Evolutionary conservation across 2,797 vertebrate genomes (phyloP).

Genomic region (Myotis findleyi): DNA sequence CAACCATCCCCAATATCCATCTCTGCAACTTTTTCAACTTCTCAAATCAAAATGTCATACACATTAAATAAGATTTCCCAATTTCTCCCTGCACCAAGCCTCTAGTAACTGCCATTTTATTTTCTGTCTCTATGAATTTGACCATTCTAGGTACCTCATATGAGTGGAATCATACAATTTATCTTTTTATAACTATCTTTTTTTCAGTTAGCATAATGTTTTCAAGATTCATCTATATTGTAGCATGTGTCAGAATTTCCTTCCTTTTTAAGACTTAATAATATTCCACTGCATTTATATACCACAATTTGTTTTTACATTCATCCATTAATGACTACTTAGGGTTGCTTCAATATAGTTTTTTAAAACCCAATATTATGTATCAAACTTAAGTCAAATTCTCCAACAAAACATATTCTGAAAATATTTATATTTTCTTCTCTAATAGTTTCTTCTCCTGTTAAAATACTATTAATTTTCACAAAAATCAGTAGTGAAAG

Average conservation of each 20-base stretch:
- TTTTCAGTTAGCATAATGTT: background rate
- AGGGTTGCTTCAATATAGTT: background rate
- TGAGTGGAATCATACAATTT: background rate
- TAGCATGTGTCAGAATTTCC: background rate
- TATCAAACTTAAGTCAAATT: conserved; percentile 45
- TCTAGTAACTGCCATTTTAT: background rate
- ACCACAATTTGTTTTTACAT: background rate
- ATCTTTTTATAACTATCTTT: background rate
- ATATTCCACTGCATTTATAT: background rate
- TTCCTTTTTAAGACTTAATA: background rate
- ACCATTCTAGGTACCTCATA: background rate
- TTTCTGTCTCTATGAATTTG: background rate
- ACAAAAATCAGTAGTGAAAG: conserved; percentile 26
- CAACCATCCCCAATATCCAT: background rate
- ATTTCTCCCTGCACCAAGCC: background rate
- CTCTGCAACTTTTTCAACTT: background rate
- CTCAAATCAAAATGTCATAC: background rate
- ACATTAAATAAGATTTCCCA: background rate
- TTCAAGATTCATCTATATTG: background rate
- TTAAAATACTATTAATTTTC: background rate
- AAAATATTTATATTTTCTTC: background rate
- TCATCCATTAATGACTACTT: background rate
- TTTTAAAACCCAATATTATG: conserved; percentile 4
- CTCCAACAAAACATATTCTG: background rate
- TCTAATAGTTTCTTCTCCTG: background rate